Evolutionary conservation across 2,113 vertebrate species (phyloP).

Genomic region (Vireo altiloquus): DNA sequence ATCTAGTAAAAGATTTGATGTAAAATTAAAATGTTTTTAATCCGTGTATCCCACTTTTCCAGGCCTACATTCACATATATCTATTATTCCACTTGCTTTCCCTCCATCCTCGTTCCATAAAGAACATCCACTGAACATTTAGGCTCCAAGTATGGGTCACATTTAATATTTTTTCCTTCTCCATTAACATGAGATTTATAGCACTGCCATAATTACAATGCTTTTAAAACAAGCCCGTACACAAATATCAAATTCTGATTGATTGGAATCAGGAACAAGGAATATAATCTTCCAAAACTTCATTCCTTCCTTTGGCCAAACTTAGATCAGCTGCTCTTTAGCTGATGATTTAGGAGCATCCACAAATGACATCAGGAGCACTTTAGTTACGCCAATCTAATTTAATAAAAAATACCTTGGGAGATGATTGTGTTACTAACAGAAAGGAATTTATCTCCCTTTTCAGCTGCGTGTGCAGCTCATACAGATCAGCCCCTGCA

Average conservation of each 20-base stretch:
- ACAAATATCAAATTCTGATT: neutral
- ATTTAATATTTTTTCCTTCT: neutral
- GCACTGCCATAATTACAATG: neutral
- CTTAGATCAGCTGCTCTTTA: neutral
- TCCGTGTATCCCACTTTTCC: neutral
- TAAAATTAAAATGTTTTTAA: neutral
- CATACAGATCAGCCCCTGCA: neutral
- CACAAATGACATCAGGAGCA: slow-evolving; percentile 32
- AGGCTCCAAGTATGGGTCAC: neutral
- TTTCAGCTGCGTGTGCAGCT: neutral
- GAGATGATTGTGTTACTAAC: neutral
- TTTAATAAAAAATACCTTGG: slow-evolving; percentile 11
- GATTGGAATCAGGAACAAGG: neutral
- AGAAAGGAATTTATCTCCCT: slow-evolving; percentile 12
- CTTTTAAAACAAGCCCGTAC: neutral
- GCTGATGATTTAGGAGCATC: slow-evolving; percentile 7
- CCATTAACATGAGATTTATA: neutral
- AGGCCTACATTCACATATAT: neutral
- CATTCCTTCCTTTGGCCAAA: neutral
- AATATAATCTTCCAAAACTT: neutral
- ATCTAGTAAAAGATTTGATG: neutral
- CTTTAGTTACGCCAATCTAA: slow-evolving; percentile 4
- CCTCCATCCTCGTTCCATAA: neutral
- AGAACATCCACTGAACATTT: neutral
- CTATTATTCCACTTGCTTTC: neutral